Percentiles rank a stretch among this genome's conserved stretches.
These are phyloP conservation scores for Noctilio leporinus DNA, from an alignment of 2,113 vertebrate genomes.

Conservation along the genomic window DNA sequence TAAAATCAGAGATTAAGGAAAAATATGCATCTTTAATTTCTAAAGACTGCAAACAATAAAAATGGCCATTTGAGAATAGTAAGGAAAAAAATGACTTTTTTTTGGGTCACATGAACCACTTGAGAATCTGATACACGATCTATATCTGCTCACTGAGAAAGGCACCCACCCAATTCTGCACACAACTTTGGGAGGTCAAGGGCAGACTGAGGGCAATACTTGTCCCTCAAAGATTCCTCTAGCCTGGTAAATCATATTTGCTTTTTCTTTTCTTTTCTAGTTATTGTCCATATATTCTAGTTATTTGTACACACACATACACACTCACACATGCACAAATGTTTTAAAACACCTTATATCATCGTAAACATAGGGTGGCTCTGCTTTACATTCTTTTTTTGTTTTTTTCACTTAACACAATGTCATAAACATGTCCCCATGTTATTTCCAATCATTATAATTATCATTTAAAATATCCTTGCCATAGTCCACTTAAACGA, in stretches of 20 bases:
- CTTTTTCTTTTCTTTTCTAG: neutral
- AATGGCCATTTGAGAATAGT: neutral
- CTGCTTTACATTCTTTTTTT: neutral
- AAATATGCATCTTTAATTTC: neutral
- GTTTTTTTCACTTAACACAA: neutral
- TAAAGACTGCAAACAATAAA: neutral
- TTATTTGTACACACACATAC: too few species aligned
- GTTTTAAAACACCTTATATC: neutral
- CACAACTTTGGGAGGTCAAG: neutral
- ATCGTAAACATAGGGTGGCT: neutral
- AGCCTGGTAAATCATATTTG: neutral
- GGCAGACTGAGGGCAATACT: neutral
- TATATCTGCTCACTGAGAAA: neutral
- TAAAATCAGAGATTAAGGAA: neutral
- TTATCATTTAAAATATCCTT: constrained; percentile 1
- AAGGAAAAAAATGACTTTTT: neutral
- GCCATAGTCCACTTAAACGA: neutral
- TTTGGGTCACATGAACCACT: neutral
- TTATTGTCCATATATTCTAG: neutral
- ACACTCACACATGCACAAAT: too few species aligned
- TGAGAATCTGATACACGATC: neutral
- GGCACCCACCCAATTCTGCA: neutral
- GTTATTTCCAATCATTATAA: neutral
- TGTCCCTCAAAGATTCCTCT: neutral
- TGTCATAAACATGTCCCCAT: neutral